Base-by-base conservation (phyloP, 2,888 invertebrate species). In the Hartigia nigra region DNA sequence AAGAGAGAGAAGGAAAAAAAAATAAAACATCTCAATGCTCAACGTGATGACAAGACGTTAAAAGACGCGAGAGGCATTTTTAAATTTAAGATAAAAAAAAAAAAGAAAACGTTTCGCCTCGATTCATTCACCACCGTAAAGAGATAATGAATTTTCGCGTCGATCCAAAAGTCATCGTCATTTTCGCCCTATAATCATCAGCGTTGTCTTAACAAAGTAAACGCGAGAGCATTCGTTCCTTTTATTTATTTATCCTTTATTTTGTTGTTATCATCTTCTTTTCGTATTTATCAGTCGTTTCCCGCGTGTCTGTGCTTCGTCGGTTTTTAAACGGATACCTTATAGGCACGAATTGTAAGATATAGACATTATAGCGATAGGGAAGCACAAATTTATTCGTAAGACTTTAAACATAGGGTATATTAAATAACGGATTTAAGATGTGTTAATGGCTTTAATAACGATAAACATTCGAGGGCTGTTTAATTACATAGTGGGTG, bases 71-170 rank as follows among this genome's bases (percentile, higher is more conserved):
- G 34, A 76, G 32, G 31, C 5, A 78, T 81, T 32, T 80, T 80
- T 75, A 75, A 76, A 79, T 80, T 79, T 70, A 70, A 78, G 76
- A 76, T 80, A 78, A 76, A 76, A 32, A 36, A 77, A 75, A 69
- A 9, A 31, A 37, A 76, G 69, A 75, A n/a, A 34, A 34, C n/a
- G n/a, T n/a, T n/a, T 39, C 5, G 39, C 39, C 39, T 55, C 55
- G 2, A 55, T 9, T 55, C 55, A 5, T 55, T 55, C 55, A 23
- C 55, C 55, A 23, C 55, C 23, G 23, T 55, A 23, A 55, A 23
- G 55, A 55, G 55, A 23, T 23, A 23, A 55, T 55, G 23, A 78
- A 77, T 75, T 75, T 81, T 84, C 80, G 74, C 79, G 76, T 85
- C 81, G 81, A 55, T 55, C 55, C 55, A 55, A 9, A 5, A 23